Base-by-base conservation (phyloP, 2,113 vertebrate genomes). In the Rhea americana region DNA sequence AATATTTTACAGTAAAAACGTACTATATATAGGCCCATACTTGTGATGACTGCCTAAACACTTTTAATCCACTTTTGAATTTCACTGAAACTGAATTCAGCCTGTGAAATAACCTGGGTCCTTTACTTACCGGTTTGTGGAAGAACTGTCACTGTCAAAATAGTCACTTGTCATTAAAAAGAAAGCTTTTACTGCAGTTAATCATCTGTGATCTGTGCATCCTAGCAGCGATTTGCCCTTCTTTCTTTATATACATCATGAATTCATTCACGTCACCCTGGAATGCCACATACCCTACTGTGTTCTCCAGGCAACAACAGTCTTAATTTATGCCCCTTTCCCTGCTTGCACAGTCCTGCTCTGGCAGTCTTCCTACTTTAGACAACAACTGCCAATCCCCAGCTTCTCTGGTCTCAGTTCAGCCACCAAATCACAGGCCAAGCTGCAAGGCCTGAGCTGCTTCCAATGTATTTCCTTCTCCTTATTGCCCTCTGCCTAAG, bases 391-490 rank as follows among this genome's bases (percentile, higher is more conserved):
- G 80, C 70, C 66, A 37, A 8, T 11, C 78, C 56, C 47, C 61
- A 30, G 43, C 28, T 91, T 26, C 72, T 67, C 48, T 75, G 32
- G 14, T 74, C 82, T 78, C 56, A 51, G 11, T 11, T 91, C 76
- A 91, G 37, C 66, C 53, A 68, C 63, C 1, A 4, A 93, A 76
- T 74, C 78, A 28, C 62, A 58, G 9, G 61, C 71, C 82, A 92
- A 87, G 72, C 75, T 74, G n/a, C 13, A 91, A 87, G 65, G 21
- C 22, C 73, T 70, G 72, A 93, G 91, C 30, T 48, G 15, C 61
- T 95, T 92, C 85, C 80, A 94, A 15, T 18, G 17, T 4, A 47
- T 79, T 73, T 89, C n/a, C 20, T 93, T 81, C 73, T 86, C 62
- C 66, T 78, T 7, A 0, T 3, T 72, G 76, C 39, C 75, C 61